A percentile compares a stretch with the other conserved stretches of the same genome.
phyloP scores from a whole-genome alignment of 2,888 invertebrate species.

The Blomia tropicalis region DNA sequence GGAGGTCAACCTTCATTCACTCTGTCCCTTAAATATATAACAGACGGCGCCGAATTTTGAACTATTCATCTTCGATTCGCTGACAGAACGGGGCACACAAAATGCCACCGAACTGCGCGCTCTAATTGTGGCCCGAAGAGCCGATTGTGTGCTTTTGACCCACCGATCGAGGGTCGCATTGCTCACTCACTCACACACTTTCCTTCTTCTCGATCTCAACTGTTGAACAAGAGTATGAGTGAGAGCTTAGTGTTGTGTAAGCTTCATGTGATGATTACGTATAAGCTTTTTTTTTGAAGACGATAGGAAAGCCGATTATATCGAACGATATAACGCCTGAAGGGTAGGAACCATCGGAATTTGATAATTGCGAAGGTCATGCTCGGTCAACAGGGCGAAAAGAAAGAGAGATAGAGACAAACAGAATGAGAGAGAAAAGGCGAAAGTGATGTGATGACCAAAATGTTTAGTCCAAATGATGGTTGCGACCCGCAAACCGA shows the following conservation, averaged over 20 bases:
- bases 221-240: not conserved
- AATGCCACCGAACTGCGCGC: not conserved
- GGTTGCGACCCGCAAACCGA: too few relatives aligned
- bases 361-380: slow-evolving; percentile 9
- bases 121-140: not conserved
- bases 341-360: slow-evolving; percentile 12
- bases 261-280: not conserved
- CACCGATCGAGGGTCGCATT: too few relatives aligned
- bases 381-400: slow-evolving; percentile 14
- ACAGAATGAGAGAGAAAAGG: slow-evolving; percentile 11
- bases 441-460: not conserved
- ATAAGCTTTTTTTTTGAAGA: not conserved
- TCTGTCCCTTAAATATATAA: too few relatives aligned
- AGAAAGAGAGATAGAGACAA: not conserved
- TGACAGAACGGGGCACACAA: too few relatives aligned
- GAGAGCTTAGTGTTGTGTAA: not conserved
- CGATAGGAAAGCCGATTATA: slow-evolving; percentile 10
- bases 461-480: not conserved
- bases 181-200: not conserved
- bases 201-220: not conserved
- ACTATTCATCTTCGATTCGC: too few relatives aligned
- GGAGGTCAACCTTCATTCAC: too few relatives aligned
- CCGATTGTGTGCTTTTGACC: too few relatives aligned
- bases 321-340: not conserved
- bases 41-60: too few relatives aligned